phyloP scores from a whole-genome alignment of 2,888 invertebrate species.

The Abscondita cerata region DNA sequence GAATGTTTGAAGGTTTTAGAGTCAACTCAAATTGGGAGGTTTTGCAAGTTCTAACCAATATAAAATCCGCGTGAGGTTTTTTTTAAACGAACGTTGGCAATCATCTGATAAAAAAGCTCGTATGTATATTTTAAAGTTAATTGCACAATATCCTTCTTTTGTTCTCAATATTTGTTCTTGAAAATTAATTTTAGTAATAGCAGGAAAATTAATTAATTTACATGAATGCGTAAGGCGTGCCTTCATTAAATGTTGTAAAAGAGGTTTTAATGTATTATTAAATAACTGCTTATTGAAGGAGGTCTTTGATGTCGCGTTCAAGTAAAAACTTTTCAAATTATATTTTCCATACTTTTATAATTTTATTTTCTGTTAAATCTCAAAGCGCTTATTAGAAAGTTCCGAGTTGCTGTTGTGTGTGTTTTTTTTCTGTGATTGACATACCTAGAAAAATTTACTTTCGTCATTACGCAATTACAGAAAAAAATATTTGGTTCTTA shows the following conservation, averaged over 20 bases:
- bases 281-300: slow-evolving; percentile 7
- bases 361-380: slow-evolving; percentile 1
- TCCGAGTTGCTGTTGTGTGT: background rate
- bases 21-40: too few relatives aligned
- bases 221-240: slow-evolving; percentile 10
- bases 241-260: slow-evolving; percentile 7
- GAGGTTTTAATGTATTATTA: slow-evolving; percentile 7
- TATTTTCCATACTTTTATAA: slow-evolving; percentile 1
- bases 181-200: slow-evolving; percentile 10
- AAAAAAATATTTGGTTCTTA: slow-evolving; percentile 17
- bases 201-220: slow-evolving; percentile 9
- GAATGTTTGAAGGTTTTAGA: too few relatives aligned
- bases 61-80: too few relatives aligned
- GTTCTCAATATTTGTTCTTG: slow-evolving; percentile 2
- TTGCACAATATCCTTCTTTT: background rate
- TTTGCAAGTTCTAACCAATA: too few relatives aligned
- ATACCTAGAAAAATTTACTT: slow-evolving; percentile 7
- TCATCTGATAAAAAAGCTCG: too few relatives aligned
- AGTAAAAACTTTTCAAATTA: slow-evolving; percentile 4
- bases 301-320: slow-evolving; percentile 6
- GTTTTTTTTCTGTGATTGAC: background rate
- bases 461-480: slow-evolving; percentile 17
- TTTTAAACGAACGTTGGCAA: too few relatives aligned
- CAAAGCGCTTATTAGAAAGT: background rate
- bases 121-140: too few relatives aligned